Conservation (phyloP, 2,797 vertebrate species). For the Parauchenoglanis ngamensis region DNA sequence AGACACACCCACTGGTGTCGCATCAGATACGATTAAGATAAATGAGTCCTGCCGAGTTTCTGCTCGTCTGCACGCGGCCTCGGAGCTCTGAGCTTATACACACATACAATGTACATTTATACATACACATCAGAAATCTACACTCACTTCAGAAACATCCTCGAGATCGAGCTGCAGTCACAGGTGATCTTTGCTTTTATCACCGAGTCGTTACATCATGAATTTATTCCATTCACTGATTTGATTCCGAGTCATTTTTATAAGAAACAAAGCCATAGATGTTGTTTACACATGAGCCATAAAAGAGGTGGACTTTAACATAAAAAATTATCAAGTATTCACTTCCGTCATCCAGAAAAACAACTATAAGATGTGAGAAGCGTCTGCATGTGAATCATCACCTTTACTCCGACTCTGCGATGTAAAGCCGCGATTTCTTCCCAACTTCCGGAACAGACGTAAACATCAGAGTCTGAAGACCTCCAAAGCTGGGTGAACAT, state of each 20-base stretch:
- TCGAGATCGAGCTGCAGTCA: background rate
- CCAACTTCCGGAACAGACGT: background rate
- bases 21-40: no score
- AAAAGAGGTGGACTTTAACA: no score
- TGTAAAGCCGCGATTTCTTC: background rate
- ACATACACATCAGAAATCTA: background rate
- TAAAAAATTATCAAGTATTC: background rate
- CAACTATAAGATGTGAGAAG: background rate
- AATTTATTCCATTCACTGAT: background rate
- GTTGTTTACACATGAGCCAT: no score
- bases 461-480: background rate
- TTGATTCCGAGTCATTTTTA: background rate
- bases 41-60: no score
- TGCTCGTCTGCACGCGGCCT: no score
- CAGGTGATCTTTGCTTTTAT: background rate
- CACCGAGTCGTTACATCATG: background rate
- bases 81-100: no score
- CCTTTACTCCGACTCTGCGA: background rate
- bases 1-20: no score
- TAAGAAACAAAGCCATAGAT: background rate
- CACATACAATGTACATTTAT: no score
- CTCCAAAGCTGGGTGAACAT: no score
- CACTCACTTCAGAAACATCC: background rate
- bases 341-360: background rate
- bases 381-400: background rate